These are phyloP conservation scores for Pelobates fuscus DNA, from an alignment of 2,113 vertebrate species.

Conservation along the genomic window DNA sequence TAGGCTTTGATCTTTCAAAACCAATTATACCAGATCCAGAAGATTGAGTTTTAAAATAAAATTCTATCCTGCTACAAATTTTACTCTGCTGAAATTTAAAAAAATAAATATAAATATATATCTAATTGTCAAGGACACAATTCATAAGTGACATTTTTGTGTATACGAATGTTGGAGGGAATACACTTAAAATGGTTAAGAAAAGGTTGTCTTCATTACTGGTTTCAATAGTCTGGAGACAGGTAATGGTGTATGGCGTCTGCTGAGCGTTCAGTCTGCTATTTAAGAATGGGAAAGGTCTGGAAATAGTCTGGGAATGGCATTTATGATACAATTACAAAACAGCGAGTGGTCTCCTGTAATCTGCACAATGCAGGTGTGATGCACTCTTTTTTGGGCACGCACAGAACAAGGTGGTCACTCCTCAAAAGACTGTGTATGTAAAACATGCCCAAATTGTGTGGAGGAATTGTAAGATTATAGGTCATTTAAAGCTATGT, in stretches of 20 bases:
- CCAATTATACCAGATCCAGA: constrained; percentile 92
- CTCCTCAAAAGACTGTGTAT: no score
- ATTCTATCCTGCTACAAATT: no score
- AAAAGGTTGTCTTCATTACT: constrained; percentile 76
- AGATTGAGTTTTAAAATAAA: constrained; percentile 59
- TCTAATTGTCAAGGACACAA: background rate
- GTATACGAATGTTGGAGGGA: background rate
- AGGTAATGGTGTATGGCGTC: constrained; percentile 93
- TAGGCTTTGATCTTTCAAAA: constrained; percentile 94
- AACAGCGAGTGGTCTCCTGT: constrained; percentile 86
- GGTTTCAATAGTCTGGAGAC: constrained; percentile 81
- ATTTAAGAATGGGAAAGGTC: constrained; percentile 77
- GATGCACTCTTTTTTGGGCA: no score
- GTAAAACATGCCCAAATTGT: no score
- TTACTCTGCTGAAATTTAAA: background rate
- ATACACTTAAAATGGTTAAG: background rate
- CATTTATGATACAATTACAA: constrained; percentile 97
- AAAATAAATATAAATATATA: background rate
- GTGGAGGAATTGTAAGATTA: no score
- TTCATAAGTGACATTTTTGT: background rate
- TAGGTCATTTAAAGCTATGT: no score
- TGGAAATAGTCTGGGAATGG: constrained; percentile 71
- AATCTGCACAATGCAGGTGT: constrained; percentile 93
- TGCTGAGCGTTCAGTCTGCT: constrained; percentile 81
- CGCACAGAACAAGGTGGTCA: no score